These are phyloP conservation scores for Hydrochoerus hydrochaeris DNA, from an alignment of 2,113 vertebrate species.

Conservation along the genomic window DNA sequence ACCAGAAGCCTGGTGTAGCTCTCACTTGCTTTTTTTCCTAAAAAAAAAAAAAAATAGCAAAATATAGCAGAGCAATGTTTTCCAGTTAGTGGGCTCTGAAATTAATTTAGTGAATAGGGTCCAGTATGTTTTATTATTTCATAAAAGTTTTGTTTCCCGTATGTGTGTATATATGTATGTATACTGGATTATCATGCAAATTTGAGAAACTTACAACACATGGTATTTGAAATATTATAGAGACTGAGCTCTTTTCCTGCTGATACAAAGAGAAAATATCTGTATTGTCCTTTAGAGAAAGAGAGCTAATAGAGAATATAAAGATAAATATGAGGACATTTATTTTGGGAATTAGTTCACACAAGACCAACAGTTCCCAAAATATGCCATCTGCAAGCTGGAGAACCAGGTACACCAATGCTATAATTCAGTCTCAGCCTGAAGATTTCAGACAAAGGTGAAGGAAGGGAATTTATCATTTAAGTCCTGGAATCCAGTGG, in stretches of 20 bases:
- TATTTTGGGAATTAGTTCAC: background rate
- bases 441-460: background rate
- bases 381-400: background rate
- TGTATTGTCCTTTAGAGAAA: background rate
- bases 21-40: background rate
- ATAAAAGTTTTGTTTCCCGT: background rate
- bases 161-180: background rate
- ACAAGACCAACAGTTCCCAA: background rate
- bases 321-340: background rate
- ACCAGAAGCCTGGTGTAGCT: background rate
- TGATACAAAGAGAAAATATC: background rate
- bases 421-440: background rate
- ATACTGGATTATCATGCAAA: background rate
- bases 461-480: background rate
- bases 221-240: background rate
- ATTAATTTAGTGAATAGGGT: background rate
- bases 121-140: background rate
- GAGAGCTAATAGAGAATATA: background rate
- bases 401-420: background rate
- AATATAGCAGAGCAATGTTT: background rate
- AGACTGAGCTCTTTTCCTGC: background rate
- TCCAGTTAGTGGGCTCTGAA: background rate
- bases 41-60: background rate
- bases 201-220: background rate
- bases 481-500: background rate